Percentiles rank a stretch among this genome's conserved stretches.
Conservation (phyloP, 2,113 vertebrate species). For the Anarhynchus alexandrinus region DNA sequence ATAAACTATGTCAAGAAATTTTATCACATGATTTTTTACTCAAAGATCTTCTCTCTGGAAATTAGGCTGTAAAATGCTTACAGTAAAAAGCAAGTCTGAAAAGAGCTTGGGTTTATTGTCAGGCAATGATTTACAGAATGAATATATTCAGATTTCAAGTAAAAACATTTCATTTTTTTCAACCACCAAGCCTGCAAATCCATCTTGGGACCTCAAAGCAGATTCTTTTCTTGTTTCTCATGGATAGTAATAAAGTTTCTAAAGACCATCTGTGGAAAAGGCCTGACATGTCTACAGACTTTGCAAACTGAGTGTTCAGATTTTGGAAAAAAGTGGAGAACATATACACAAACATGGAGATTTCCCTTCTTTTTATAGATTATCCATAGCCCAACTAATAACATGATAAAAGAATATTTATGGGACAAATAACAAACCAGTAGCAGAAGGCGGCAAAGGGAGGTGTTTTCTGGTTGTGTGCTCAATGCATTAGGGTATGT, state of each 20-base stretch:
- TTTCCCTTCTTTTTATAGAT: background rate
- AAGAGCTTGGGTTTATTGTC: background rate
- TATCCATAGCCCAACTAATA: background rate
- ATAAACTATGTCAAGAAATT: background rate
- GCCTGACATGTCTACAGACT: background rate
- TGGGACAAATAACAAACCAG: background rate
- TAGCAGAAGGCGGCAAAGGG: background rate
- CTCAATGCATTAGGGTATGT: background rate
- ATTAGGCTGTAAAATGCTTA: background rate
- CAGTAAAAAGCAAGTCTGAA: background rate
- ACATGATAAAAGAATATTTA: background rate
- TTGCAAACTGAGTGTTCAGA: background rate
- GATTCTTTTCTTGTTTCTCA: slow-evolving; percentile 40
- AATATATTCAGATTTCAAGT: slow-evolving; percentile 40
- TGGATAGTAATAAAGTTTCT: slow-evolving; percentile 35
- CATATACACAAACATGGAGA: background rate
- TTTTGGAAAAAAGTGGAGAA: background rate
- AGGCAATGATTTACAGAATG: slow-evolving; percentile 38
- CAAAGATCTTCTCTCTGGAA: background rate
- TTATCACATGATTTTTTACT: background rate
- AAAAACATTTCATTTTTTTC: background rate
- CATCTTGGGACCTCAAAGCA: slow-evolving; percentile 30
- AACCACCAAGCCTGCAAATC: slow-evolving; percentile 19
- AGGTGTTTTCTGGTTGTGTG: rapidly evolving
- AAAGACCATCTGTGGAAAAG: slow-evolving; percentile 35